Percentiles rank a stretch among this genome's conserved stretches.
phyloP scores from a whole-genome alignment of 2,797 vertebrate genomes.

The Rhynchonycteris naso region DNA sequence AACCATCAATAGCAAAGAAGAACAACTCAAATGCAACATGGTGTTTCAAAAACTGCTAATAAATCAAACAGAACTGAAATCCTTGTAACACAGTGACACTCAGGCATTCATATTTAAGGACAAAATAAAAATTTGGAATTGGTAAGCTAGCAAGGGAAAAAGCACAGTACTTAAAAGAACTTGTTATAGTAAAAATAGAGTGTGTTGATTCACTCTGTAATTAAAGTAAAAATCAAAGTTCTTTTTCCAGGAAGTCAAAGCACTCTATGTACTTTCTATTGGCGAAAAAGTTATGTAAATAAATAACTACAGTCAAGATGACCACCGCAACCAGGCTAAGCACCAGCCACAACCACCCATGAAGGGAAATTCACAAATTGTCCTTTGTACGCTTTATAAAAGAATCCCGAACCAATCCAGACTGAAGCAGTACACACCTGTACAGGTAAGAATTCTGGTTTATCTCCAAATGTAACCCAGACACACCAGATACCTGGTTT shows the following conservation, averaged over 20 bases:
- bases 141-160: not conserved
- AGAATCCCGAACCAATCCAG: slow-evolving; percentile 34
- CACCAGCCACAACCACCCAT: slow-evolving; percentile 11
- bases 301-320: slow-evolving; percentile 57
- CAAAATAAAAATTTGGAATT: not conserved
- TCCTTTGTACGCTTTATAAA: slow-evolving; percentile 62
- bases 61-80: not conserved
- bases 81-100: not conserved
- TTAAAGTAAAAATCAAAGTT: slow-evolving; percentile 53
- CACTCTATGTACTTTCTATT: slow-evolving; percentile 54
- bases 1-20: not conserved
- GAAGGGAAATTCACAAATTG: slow-evolving; percentile 25
- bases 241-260: slow-evolving; percentile 69
- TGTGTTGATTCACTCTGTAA: slow-evolving; percentile 36
- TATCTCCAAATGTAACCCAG: slow-evolving; percentile 58
- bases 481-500: slow-evolving; percentile 50
- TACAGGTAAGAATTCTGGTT: slow-evolving; percentile 39
- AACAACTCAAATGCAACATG: not conserved
- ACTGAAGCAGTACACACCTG: slow-evolving; percentile 40
- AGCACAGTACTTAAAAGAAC: not conserved
- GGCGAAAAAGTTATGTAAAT: slow-evolving; percentile 58
- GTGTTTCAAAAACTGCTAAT: not conserved
- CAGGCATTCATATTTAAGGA: not conserved
- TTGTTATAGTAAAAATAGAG: not conserved
- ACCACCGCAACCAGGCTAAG: slow-evolving; percentile 32